These are phyloP conservation scores for Acanthosoma haemorrhoidale DNA, from an alignment of 2,888 invertebrate species.

Conservation along the genomic window DNA sequence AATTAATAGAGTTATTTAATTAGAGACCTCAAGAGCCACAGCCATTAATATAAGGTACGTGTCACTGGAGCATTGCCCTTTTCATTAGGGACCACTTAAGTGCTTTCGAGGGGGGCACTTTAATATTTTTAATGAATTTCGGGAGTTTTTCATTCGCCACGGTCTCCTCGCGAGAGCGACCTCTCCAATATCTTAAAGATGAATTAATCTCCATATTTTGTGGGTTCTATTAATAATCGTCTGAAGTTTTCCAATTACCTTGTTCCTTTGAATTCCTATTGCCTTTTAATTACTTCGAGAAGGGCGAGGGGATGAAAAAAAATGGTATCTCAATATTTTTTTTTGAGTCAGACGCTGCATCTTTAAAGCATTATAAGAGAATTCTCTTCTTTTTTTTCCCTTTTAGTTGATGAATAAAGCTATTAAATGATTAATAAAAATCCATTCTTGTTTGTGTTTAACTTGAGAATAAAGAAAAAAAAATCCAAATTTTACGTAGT, in stretches of 20 bases:
- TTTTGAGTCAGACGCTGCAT: not conserved
- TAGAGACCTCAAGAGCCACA: not conserved
- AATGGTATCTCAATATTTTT: not conserved
- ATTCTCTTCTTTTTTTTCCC: no score
- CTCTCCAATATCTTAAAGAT: conserved; percentile 23
- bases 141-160: not conserved
- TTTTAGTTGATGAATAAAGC: not conserved
- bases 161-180: not conserved
- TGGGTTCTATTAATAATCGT: conserved; percentile 20
- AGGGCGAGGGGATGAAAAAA: not conserved
- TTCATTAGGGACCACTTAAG: not conserved
- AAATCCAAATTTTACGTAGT: no score
- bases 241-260: conserved; percentile 28
- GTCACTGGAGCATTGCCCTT: not conserved
- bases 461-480: no score
- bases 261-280: conserved; percentile 26
- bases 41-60: conserved; percentile 4
- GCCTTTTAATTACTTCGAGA: conserved; percentile 12
- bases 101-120: not conserved
- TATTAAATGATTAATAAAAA: not conserved
- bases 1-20: conserved; percentile 28
- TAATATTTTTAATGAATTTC: conserved; percentile 29
- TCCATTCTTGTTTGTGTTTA: no score
- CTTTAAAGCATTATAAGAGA: not conserved
- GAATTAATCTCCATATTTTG: conserved; percentile 29